A percentile compares a stretch with the other conserved stretches of the same genome.
Conservation (phyloP, 1,140 invertebrate genomes). For the Papilio dardanus region DNA sequence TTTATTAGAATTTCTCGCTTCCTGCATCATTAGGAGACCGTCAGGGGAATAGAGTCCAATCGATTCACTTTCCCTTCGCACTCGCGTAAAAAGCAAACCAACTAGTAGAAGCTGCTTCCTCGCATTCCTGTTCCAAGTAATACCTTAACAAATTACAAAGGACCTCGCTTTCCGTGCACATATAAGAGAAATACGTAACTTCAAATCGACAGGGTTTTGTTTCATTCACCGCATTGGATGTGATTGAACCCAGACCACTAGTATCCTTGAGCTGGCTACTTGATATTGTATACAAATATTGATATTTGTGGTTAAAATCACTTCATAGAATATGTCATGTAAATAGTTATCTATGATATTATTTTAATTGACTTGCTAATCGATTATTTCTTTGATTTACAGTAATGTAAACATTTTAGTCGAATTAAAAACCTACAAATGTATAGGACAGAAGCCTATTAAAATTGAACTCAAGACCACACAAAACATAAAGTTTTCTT, state of each 20-base stretch:
- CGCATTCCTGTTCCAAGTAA: constrained; percentile 50
- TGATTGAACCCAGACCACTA: constrained; percentile 71
- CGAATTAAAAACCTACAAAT: neutral
- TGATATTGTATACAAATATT: constrained; percentile 50
- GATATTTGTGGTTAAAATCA: constrained; percentile 37
- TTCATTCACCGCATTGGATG: constrained; percentile 72
- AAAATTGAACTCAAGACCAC: neutral
- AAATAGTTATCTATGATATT: neutral
- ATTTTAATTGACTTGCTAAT: no score
- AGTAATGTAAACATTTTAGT: neutral
- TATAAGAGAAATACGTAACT: constrained; percentile 42
- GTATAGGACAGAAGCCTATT: neutral
- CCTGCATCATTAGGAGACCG: constrained; percentile 12
- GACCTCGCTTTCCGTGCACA: constrained; percentile 30
- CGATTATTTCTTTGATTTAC: no score
- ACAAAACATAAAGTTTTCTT: neutral
- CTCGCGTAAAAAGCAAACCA: constrained; percentile 58
- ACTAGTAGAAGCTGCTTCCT: constrained; percentile 54
- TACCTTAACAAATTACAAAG: constrained; percentile 46
- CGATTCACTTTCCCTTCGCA: constrained; percentile 58
- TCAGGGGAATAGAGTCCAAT: constrained; percentile 40
- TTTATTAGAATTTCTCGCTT: constrained; percentile 13
- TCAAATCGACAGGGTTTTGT: constrained; percentile 52
- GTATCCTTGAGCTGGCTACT: constrained; percentile 71
- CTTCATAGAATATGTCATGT: neutral